A percentile compares a stretch with the other conserved stretches of the same genome.
Conservation (phyloP, 2,113 vertebrate species). For the Pomatostomus ruficeps region DNA sequence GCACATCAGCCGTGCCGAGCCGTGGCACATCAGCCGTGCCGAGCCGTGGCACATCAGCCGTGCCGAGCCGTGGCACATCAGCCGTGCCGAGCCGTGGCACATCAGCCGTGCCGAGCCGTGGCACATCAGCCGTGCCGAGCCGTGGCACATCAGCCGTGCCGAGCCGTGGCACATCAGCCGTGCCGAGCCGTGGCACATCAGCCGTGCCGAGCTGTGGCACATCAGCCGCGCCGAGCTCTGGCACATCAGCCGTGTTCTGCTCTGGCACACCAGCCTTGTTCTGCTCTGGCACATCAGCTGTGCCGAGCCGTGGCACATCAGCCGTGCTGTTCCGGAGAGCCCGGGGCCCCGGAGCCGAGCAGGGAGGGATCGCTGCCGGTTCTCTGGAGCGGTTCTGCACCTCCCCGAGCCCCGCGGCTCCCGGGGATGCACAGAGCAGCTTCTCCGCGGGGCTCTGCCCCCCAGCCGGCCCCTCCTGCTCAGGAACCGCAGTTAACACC, state of each 20-base stretch:
- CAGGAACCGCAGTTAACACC: background rate
- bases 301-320: background rate
- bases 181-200: background rate
- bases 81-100: background rate
- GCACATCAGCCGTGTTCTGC: background rate
- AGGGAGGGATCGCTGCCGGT: rapidly evolving
- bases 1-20: background rate
- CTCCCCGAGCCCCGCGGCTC: background rate
- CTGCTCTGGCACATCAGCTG: background rate
- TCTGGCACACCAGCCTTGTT: no score
- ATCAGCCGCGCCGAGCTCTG: background rate
- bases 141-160: background rate
- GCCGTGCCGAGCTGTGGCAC: background rate
- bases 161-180: background rate
- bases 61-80: background rate
- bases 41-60: background rate
- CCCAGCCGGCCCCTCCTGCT: background rate
- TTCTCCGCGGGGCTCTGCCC: background rate
- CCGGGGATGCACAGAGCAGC: rapidly evolving
- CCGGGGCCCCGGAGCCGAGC: background rate
- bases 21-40: background rate
- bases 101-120: background rate
- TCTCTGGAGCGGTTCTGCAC: background rate
- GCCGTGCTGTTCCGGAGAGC: background rate
- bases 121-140: background rate